Evolutionary conservation across 2,888 invertebrate genomes (phyloP).

Genomic region (Pinctada fucata): DNA sequence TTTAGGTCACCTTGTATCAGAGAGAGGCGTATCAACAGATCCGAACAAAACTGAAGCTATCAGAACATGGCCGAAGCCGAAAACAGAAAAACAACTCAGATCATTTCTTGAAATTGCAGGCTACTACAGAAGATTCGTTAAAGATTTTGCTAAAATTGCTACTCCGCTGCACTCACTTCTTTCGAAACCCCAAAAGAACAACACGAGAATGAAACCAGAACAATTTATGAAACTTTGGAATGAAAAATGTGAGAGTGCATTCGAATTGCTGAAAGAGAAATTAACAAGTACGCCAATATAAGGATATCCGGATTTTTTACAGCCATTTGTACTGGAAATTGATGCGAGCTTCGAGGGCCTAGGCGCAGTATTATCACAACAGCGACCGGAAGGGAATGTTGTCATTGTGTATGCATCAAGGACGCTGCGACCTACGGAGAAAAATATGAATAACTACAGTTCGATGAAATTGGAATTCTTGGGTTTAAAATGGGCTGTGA

Average conservation of each 20-base stretch:
- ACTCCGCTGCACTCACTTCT: constrained; percentile 34
- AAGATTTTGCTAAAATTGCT: constrained; percentile 32
- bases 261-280: constrained; percentile 38
- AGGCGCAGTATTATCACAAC: constrained; percentile 44
- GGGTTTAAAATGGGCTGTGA: background rate
- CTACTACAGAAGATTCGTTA: constrained; percentile 46
- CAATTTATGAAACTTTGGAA: constrained; percentile 31
- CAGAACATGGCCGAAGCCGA: constrained; percentile 32
- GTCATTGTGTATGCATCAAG: constrained; percentile 46
- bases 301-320: constrained; percentile 36
- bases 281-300: constrained; percentile 35
- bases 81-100: constrained; percentile 31
- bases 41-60: constrained; percentile 27
- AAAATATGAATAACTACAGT: constrained; percentile 34
- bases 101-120: constrained; percentile 41
- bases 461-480: constrained; percentile 24
- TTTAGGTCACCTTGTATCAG: constrained; percentile 45
- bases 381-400: constrained; percentile 28
- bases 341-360: constrained; percentile 41
- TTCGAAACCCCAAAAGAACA: constrained; percentile 10
- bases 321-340: constrained; percentile 44
- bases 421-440: constrained; percentile 36
- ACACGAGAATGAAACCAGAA: constrained; percentile 17
- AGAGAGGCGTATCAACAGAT: constrained; percentile 26
- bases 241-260: constrained; percentile 33